A percentile compares a stretch with the other conserved stretches of the same genome.
phyloP scores from a whole-genome alignment of 2,888 invertebrate species.

The Dynastes grantii region DNA sequence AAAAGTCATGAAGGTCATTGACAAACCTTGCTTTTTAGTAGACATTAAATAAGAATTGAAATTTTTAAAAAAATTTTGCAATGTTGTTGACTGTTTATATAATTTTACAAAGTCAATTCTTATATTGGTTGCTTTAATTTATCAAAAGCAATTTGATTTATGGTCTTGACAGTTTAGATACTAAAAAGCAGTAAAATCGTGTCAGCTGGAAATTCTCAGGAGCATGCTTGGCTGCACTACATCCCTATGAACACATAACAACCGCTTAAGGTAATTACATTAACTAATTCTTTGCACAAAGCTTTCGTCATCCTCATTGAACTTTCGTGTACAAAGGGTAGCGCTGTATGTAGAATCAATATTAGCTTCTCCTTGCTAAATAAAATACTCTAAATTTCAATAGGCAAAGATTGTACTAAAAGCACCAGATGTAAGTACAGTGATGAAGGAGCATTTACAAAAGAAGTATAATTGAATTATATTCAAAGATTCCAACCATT shows the following conservation, averaged over 20 bases:
- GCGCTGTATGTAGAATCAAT: neutral
- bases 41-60: too few relatives aligned
- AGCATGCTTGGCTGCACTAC: slow-evolving; percentile 26
- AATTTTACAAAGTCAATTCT: too few relatives aligned
- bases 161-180: neutral
- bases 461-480: too few relatives aligned
- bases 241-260: slow-evolving; percentile 53
- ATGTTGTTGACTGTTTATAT: too few relatives aligned
- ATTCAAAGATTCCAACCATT: too few relatives aligned
- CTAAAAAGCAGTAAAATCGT: neutral
- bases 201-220: slow-evolving; percentile 26
- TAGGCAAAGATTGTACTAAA: neutral
- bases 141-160: slow-evolving; percentile 49
- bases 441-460: too few relatives aligned
- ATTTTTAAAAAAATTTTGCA: too few relatives aligned
- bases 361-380: neutral
- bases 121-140: neutral
- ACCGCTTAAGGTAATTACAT: slow-evolving; percentile 65
- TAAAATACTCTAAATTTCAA: too few relatives aligned
- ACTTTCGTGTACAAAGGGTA: neutral
- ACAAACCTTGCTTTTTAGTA: too few relatives aligned
- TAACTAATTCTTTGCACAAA: slow-evolving; percentile 65
- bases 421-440: too few relatives aligned
- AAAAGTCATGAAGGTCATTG: too few relatives aligned
- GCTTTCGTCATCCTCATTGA: slow-evolving; percentile 16